Evolutionary conservation across 2,888 invertebrate genomes (phyloP).

Genomic region (Drepana falcataria): DNA sequence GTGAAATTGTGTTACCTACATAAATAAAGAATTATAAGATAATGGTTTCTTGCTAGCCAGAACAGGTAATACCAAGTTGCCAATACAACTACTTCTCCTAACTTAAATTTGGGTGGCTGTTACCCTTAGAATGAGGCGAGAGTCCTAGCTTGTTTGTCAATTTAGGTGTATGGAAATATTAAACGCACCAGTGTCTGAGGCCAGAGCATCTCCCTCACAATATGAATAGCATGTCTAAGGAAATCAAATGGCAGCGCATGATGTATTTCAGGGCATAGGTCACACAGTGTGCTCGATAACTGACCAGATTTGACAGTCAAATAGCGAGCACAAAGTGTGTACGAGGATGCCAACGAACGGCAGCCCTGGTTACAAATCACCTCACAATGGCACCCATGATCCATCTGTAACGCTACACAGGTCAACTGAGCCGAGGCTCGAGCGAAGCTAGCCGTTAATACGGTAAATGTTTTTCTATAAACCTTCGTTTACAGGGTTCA

Average conservation of each 20-base stretch:
- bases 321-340: slow-evolving; percentile 45
- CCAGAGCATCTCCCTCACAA: slow-evolving; percentile 3
- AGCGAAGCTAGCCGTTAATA: slow-evolving; percentile 22
- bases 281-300: slow-evolving; percentile 60
- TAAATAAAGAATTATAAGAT: too few relatives aligned
- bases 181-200: too few relatives aligned
- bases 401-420: slow-evolving; percentile 50
- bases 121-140: too few relatives aligned
- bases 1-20: too few relatives aligned
- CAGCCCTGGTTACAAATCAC: slow-evolving; percentile 47
- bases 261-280: slow-evolving; percentile 53
- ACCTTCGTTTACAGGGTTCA: slow-evolving; percentile 29
- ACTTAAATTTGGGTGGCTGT: too few relatives aligned
- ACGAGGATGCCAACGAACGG: slow-evolving; percentile 33
- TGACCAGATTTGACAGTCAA: slow-evolving; percentile 67
- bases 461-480: slow-evolving; percentile 21
- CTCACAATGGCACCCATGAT: slow-evolving; percentile 49
- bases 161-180: too few relatives aligned
- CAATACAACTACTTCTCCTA: too few relatives aligned
- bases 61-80: too few relatives aligned
- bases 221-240: slow-evolving; percentile 25
- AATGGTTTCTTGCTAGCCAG: too few relatives aligned
- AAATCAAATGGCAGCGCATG: slow-evolving; percentile 42
- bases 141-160: too few relatives aligned
- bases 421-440: slow-evolving; percentile 33